Evolutionary conservation across 2,113 vertebrate genomes (phyloP).

Genomic region (Microcebus ravelobensis): DNA sequence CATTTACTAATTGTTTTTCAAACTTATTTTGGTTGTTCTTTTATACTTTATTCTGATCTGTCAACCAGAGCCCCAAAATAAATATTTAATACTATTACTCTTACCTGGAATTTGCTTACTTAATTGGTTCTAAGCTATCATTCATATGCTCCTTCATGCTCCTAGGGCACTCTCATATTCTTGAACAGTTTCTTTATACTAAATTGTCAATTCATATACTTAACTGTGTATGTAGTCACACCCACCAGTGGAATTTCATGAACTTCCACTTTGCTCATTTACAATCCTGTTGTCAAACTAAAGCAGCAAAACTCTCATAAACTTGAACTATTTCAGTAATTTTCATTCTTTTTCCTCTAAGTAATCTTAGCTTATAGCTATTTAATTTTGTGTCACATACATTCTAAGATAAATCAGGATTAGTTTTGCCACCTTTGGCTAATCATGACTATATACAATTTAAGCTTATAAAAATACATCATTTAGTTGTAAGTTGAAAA

Average conservation of each 20-base stretch:
- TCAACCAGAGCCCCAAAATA: conserved; percentile 25
- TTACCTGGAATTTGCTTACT: not conserved
- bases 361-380: not conserved
- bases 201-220: not conserved
- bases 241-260: not conserved
- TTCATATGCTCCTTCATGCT: not conserved
- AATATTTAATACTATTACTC: not conserved
- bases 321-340: conserved; percentile 22
- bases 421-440: not conserved
- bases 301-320: conserved; percentile 21
- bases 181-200: not conserved
- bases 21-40: not conserved
- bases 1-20: not conserved
- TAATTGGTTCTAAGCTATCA: not conserved
- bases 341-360: conserved; percentile 17
- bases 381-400: not conserved
- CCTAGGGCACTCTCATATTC: not conserved
- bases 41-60: not conserved
- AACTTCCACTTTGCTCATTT: not conserved
- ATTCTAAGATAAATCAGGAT: conserved; percentile 5
- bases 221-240: not conserved
- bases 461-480: conserved; percentile 9
- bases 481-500: not conserved
- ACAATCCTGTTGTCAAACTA: conserved; percentile 2
- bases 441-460: not conserved